Evolutionary conservation across 2,888 invertebrate genomes (phyloP).

Genomic region (Leucoma salicis): DNA sequence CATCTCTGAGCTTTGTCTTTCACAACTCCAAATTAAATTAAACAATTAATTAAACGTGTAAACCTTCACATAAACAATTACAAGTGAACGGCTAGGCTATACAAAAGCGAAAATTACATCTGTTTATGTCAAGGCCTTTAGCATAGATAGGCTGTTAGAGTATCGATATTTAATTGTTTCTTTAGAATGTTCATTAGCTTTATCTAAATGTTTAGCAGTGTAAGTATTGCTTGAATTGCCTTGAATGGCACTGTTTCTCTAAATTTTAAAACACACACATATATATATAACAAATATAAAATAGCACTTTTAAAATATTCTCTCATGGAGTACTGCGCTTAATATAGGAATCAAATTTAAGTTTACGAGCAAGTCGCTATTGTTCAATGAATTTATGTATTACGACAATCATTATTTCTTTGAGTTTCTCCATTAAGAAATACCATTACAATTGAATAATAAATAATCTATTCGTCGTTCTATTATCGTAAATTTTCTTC

Average conservation of each 20-base stretch:
- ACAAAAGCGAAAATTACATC: conserved; percentile 12
- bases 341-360: no score
- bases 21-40: not conserved
- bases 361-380: no score
- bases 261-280: no score
- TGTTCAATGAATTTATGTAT: no score
- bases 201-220: no score
- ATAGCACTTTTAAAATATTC: no score
- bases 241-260: no score
- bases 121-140: conserved; percentile 48
- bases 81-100: conserved; percentile 9
- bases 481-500: conserved; percentile 8
- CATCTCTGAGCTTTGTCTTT: conserved; percentile 1
- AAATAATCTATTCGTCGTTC: conserved; percentile 5
- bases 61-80: conserved; percentile 2
- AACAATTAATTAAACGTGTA: not conserved
- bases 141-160: conserved; percentile 36
- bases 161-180: conserved; percentile 50
- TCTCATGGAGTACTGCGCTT: no score
- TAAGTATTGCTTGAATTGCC: no score
- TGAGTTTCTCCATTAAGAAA: not conserved
- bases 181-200: no score
- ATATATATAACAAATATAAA: no score
- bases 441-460: conserved; percentile 8
- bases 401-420: no score